These are phyloP conservation scores for Acleris literana DNA, from an alignment of 2,888 invertebrate genomes.

Conservation along the genomic window DNA sequence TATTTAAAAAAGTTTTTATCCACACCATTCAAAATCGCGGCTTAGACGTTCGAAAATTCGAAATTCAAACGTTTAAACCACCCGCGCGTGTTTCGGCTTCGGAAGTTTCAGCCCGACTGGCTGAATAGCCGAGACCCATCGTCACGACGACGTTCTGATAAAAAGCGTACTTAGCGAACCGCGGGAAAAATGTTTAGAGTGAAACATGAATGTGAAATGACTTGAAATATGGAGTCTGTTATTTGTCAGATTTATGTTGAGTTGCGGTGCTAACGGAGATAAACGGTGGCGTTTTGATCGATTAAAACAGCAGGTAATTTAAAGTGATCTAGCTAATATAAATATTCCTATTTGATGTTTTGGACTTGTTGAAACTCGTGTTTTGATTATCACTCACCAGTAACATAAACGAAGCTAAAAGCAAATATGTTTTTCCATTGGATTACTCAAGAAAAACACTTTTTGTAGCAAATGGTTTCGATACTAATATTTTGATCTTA, in stretches of 20 bases:
- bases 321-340: neutral
- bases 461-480: no score
- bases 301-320: neutral
- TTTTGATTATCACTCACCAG: neutral
- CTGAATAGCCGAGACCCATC: slow-evolving; percentile 25
- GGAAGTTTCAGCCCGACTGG: slow-evolving; percentile 29
- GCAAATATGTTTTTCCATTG: no score
- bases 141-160: slow-evolving; percentile 14
- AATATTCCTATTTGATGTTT: no score
- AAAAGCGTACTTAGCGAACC: slow-evolving; percentile 24
- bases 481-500: no score
- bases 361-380: neutral
- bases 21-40: neutral
- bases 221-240: slow-evolving; percentile 19
- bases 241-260: slow-evolving; percentile 22
- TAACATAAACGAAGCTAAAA: no score
- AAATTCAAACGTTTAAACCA: neutral
- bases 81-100: slow-evolving; percentile 21
- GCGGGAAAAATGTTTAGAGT: slow-evolving; percentile 19
- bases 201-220: slow-evolving; percentile 25
- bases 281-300: slow-evolving; percentile 4
- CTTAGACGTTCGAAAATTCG: slow-evolving; percentile 21
- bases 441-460: no score
- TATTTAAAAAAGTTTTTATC: no score
- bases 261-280: neutral